A percentile compares a stretch with the other conserved stretches of the same genome.
Evolutionary conservation across 92 coral and sea anemone genomes (phyloP).

Genomic region (Siderastrea siderea): DNA sequence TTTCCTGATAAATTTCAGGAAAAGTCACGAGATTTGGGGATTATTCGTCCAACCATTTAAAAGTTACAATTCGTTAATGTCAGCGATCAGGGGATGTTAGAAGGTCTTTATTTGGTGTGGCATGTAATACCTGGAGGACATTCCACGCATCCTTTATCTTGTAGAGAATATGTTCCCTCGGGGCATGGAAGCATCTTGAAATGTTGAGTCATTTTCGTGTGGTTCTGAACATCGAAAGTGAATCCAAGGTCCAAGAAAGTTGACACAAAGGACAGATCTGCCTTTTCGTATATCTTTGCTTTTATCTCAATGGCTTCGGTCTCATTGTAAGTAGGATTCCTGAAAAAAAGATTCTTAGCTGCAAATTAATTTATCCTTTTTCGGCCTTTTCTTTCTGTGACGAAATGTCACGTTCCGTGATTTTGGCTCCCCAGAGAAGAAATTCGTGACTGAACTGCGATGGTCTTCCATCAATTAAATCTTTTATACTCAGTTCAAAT

Average conservation of each 20-base stretch:
- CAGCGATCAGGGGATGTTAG: too few relatives aligned
- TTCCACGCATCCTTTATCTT: constrained; percentile 4
- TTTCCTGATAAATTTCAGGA: too few relatives aligned
- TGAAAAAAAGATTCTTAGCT: neutral
- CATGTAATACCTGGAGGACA: constrained; percentile 23
- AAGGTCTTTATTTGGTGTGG: too few relatives aligned
- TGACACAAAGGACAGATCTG: neutral
- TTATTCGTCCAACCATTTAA: too few relatives aligned
- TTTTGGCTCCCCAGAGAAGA: too few relatives aligned
- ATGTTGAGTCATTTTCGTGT: neutral
- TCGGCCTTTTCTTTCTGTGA: too few relatives aligned
- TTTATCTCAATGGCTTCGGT: neutral
- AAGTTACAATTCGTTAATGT: too few relatives aligned
- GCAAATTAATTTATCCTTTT: neutral
- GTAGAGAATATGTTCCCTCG: constrained; percentile 26
- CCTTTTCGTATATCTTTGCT: constrained; percentile 29
- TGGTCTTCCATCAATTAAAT: too few relatives aligned
- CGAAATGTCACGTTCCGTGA: too few relatives aligned
- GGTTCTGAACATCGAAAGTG: neutral
- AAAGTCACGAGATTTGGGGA: too few relatives aligned
- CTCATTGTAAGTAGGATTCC: constrained; percentile 30
- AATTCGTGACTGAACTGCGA: too few relatives aligned
- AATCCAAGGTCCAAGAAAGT: constrained; percentile 20
- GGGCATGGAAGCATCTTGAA: constrained; percentile 15
- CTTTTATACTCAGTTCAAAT: too few relatives aligned